Evolutionary conservation across 2,888 invertebrate species (phyloP), one percentile per base, ranked within the genome.

Genomic region (Pristionchus exspectatus): DNA sequence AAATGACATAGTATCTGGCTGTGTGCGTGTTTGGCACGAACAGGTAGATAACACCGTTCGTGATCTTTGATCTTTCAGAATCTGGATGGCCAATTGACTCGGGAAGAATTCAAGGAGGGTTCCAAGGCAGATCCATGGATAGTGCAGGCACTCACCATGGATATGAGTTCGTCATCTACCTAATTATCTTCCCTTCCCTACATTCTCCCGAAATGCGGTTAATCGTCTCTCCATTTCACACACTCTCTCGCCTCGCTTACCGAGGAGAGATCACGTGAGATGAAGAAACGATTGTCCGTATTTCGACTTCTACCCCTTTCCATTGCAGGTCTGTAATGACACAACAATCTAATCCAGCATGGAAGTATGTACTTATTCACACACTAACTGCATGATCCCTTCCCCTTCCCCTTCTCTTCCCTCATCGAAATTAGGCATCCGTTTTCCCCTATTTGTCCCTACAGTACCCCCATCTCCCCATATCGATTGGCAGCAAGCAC

Each of bases 101-200:
- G 95, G 90, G 96, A 96, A 90, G 96, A 96, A 92, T 96, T 96
- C 93, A 95, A 95, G 81, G 95, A 96, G 91, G 96, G 96, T 3
- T 95, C 96, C 12, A 96, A 96, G 92, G 95, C 95, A 90, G 96
- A 96, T 90, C 96, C 96, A 0, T 96, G 96, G 96, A 96, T 96
- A 84, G 96, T 96, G 1, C 95, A 96, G 92, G 96, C 96, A 5
- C 92, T 96, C 85, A 95, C 95, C 10, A 95, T 95, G 92, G 95
- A 95, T 38, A 93, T 94, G 84, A 87, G 87, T 66, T 38, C 69
- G 72, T 87, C 63, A 4, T 24, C 44, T 27, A 50, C 44, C 24
- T 14, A 86, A 21, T 38, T 18, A 38, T 63, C 21, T 59, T 12
- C 38, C 33, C 66, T 86, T 44, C 56, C 87, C 56, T 50, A 3